Evolutionary conservation across 2,797 vertebrate genomes (phyloP).

Genomic region (Kryptolebias ocellatus): DNA sequence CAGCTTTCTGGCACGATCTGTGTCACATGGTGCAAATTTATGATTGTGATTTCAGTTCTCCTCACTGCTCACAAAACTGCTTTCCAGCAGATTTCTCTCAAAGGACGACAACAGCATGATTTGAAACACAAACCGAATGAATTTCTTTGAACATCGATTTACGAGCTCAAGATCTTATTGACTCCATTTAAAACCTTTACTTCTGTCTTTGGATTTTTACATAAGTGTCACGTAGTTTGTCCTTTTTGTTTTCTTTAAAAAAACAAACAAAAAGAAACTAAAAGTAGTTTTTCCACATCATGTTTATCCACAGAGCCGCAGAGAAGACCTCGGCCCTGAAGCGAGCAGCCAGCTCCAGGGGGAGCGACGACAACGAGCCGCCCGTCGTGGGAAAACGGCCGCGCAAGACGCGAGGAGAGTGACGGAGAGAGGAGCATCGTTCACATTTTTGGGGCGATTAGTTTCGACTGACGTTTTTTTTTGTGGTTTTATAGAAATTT

Average conservation of each 20-base stretch:
- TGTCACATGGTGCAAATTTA: not conserved
- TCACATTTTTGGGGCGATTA: not conserved
- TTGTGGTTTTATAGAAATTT: not conserved
- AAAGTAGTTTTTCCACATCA: slow-evolving; percentile 30
- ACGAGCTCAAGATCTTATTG: no score
- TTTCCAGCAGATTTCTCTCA: not conserved
- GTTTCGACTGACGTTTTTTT: slow-evolving; percentile 10
- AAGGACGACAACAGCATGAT: not conserved
- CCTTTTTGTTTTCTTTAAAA: not conserved
- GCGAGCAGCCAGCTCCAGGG: slow-evolving; percentile 31
- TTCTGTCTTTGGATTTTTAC: no score
- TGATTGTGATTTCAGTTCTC: not conserved
- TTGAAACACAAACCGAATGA: not conserved
- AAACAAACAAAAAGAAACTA: slow-evolving; percentile 4
- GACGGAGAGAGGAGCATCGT: not conserved
- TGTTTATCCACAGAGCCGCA: slow-evolving; percentile 53
- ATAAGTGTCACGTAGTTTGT: not conserved
- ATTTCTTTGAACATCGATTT: not conserved
- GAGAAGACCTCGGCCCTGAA: slow-evolving; percentile 33
- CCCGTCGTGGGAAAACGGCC: slow-evolving; percentile 48
- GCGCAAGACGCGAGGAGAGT: slow-evolving; percentile 41
- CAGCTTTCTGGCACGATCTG: no score
- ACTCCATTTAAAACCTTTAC: no score
- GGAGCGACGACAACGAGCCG: not conserved
- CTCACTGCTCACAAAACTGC: not conserved